Percentiles rank a stretch among this genome's conserved stretches.
Conservation (phyloP, 1,140 invertebrate genomes). For the Trichogramma pretiosum region DNA sequence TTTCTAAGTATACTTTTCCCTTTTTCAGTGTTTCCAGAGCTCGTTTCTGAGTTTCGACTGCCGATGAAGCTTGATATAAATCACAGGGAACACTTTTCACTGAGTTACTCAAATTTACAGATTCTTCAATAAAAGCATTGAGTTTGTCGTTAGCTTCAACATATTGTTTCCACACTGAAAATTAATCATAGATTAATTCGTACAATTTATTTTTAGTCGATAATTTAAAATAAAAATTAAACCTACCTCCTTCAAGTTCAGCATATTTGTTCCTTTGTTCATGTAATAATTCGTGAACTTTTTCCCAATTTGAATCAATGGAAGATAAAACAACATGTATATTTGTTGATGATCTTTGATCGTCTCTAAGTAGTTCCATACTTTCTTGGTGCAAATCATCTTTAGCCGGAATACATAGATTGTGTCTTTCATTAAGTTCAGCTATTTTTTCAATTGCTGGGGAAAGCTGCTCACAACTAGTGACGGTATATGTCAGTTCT, state of each 20-base stretch:
- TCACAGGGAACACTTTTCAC: slow-evolving; percentile 57
- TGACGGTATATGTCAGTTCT: slow-evolving; percentile 45
- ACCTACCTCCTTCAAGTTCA: slow-evolving; percentile 49
- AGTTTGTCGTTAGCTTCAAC: slow-evolving; percentile 61
- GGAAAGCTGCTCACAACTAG: slow-evolving; percentile 49
- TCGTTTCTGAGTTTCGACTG: slow-evolving; percentile 66
- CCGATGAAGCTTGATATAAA: slow-evolving; percentile 49
- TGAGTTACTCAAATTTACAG: slow-evolving; percentile 51
- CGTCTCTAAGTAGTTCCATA: slow-evolving; percentile 66
- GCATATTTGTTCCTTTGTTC: slow-evolving; percentile 68
- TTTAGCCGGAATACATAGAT: slow-evolving; percentile 45
- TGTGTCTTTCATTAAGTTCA: slow-evolving; percentile 45
- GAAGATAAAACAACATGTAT: slow-evolving; percentile 69
- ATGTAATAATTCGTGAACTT: slow-evolving; percentile 61
- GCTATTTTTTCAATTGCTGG: slow-evolving; percentile 51
- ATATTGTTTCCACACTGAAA: slow-evolving; percentile 61
- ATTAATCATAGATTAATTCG: not conserved
- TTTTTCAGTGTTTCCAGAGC: slow-evolving; percentile 64
- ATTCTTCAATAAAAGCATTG: slow-evolving; percentile 58
- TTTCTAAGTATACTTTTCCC: slow-evolving; percentile 64
- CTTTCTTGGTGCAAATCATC: slow-evolving; percentile 61
- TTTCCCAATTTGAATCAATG: slow-evolving; percentile 71
- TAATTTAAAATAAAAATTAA: not conserved
- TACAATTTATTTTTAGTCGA: not conserved
- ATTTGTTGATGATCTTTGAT: slow-evolving; percentile 65